Evolutionary conservation across 1,140 invertebrate genomes (phyloP), one percentile per base, ranked within the genome.

Genomic region (Drosophila auraria): DNA sequence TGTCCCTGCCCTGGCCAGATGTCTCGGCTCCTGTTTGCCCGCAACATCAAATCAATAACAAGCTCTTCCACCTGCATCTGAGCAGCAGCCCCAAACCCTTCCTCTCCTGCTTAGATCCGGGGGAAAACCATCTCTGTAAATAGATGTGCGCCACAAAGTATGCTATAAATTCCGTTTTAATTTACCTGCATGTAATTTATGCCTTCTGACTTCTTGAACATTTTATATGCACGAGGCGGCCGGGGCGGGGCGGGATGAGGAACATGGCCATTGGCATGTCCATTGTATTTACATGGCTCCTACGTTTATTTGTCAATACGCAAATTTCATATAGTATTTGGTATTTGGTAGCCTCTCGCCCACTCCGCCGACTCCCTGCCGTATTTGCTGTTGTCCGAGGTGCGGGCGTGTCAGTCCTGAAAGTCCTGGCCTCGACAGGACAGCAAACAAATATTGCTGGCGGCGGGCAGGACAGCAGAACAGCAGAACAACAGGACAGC

Each of bases 171-270:
- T 90, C 77, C 73, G 65, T 91, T 91, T 91, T 91, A 91, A 91
- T 91, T 91, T 91, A 91, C 87, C 87, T 91, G 87, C 87, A 70
- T 83, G 87, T 91, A 91, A 91, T 91, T 91, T 91, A 91, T 91
- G 87, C 87, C 77, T 72, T 91, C 82, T 90, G 87, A 91, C 87
- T 91, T 87, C 84, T 87, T 81, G 65, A 72, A 72, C 84, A 87
- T 84, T 84, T 89, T 89, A 59, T 77, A 40, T 66, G 73, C 20
- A 36, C 23, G 40, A 47, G 9, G 25, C 20, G 40, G 42, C 12
- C 25, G 14, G 36, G 44, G 25, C n/a, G 42, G 14, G 62, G 66
- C 25, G 63, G 27, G 12, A 30, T 54, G 68, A 20, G 60, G 14
- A 80, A 78, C 84, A 84, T 90, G 78, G 84, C 81, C 81, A 89